Evolutionary conservation across 2,888 invertebrate species (phyloP), one percentile per base, ranked within the genome.

Genomic region (Cryptophagus acutangulus): DNA sequence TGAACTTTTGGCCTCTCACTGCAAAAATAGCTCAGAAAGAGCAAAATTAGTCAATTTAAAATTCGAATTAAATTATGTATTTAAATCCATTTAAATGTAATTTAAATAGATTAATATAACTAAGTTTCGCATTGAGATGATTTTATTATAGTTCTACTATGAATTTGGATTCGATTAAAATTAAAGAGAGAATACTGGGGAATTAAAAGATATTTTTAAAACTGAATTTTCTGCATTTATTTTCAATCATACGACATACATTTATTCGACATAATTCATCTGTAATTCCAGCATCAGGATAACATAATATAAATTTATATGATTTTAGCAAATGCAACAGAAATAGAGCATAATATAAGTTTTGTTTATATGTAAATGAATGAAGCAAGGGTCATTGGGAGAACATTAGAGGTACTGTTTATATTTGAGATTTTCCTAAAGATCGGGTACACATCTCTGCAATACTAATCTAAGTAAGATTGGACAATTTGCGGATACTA

Each of bases 221-320:
- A 65, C 62, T 65, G 60, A 65, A 61, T 59, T 58, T 50, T 57
- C 55, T 63, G 64, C 59, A 51, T 65, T 63, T 63, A 62, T 62
- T 63, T 60, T 58, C 63, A 65, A 64, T 55, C 64, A 64, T 60
- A 63, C 63, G 57, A 58, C 62, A 60, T 62, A 66, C 66, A 66
- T 61, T 63, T 65, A 58, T 58, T 55, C 61, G 36, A 58, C 59
- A 59, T 57, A 58, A 57, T 62, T 63, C 59, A 61, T 59, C 62
- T 63, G 64, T 61, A 63, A 60, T 63, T 61, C 57, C 57, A 62
- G 60, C 62, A 60, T 58, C 55, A 57, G 58, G 59, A 54, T 51
- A 59, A 58, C 53, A 45, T 31, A 51, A 51, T 52, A 31, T 15
- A 15, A 31, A 33, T 38, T 20, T 18, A 46, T 43, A 36, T 26